phyloP scores from a whole-genome alignment of 2,888 invertebrate species.

The Fragum sueziense region DNA sequence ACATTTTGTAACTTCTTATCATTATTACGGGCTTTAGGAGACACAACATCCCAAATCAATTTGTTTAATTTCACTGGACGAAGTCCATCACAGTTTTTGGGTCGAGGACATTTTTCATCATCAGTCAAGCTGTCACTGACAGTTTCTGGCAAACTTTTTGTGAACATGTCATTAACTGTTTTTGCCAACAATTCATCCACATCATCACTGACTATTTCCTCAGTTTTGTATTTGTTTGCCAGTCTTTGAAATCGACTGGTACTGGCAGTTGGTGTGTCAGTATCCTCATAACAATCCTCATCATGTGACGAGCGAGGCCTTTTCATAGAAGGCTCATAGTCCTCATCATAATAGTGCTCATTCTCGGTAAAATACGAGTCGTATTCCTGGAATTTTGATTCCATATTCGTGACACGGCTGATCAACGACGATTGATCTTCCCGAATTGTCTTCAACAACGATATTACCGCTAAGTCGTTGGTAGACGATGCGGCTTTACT shows the following conservation, averaged over 20 bases:
- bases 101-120: conserved; percentile 9
- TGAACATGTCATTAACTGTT: conserved; percentile 4
- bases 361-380: too few species aligned
- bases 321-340: neutral
- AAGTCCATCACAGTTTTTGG: conserved; percentile 8
- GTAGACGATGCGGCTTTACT: too few species aligned
- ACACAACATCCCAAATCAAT: conserved; percentile 2
- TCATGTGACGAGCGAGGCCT: neutral
- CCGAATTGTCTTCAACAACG: too few species aligned
- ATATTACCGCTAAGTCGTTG: too few species aligned
- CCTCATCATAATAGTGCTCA: neutral
- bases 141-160: neutral
- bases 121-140: neutral
- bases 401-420: too few species aligned
- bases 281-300: neutral
- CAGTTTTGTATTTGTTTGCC: conserved; percentile 5
- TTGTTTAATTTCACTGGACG: neutral
- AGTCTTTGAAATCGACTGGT: neutral
- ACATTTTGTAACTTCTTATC: neutral
- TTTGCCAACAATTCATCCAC: neutral
- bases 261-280: neutral
- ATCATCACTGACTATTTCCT: neutral
- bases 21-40: neutral
- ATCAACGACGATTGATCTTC: too few species aligned
- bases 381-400: too few species aligned